Evolutionary conservation across 1,140 invertebrate species (phyloP).

Genomic region (Drosophila nasuta): DNA sequence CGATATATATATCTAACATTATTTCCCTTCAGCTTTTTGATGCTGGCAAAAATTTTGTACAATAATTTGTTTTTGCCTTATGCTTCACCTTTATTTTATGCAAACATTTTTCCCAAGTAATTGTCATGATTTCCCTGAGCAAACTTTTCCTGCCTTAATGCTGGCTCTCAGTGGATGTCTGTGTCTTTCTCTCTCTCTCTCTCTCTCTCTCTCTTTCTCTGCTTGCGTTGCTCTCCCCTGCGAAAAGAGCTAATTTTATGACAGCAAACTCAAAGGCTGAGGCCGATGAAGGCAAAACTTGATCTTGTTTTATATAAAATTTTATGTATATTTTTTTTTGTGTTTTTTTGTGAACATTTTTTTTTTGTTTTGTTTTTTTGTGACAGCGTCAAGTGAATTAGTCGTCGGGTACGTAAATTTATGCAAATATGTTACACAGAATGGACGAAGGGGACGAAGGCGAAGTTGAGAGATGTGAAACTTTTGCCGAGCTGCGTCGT

Average conservation of each 20-base stretch:
- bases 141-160: constrained; percentile 43
- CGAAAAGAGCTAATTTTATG: constrained; percentile 31
- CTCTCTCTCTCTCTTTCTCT: no score
- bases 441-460: background rate
- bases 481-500: constrained; percentile 42
- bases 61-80: constrained; percentile 11
- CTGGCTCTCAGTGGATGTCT: constrained; percentile 9
- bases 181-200: background rate
- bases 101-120: constrained; percentile 56
- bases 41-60: background rate
- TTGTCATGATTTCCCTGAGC: constrained; percentile 61
- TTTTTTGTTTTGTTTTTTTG: background rate
- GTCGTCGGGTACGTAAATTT: constrained; percentile 52
- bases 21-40: background rate
- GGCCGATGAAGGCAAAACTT: constrained; percentile 15
- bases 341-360: background rate
- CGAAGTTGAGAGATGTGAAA: constrained; percentile 32
- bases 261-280: background rate
- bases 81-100: constrained; percentile 41
- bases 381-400: constrained; percentile 67
- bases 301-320: constrained; percentile 31
- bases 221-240: background rate
- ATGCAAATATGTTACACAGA: constrained; percentile 69
- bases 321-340: constrained; percentile 3
- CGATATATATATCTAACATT: no score